These are phyloP conservation scores for Pocota personata DNA, from an alignment of 2,888 invertebrate species.

Conservation along the genomic window DNA sequence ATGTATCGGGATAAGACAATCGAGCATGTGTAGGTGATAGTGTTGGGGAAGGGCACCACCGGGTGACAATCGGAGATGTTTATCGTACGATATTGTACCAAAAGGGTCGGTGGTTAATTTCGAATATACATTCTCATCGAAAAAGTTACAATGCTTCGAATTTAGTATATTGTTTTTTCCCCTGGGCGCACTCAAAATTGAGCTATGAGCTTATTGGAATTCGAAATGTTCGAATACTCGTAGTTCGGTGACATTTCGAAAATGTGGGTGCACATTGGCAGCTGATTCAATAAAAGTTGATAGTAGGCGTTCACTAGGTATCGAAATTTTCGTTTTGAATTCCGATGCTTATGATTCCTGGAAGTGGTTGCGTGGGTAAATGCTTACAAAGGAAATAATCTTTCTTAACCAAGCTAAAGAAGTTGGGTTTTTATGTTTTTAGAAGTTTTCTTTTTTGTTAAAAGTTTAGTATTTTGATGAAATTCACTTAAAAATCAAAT, in stretches of 20 bases:
- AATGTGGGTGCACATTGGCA: conserved; percentile 23
- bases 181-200: background rate
- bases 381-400: background rate
- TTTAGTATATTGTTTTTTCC: conserved; percentile 19
- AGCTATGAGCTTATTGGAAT: conserved; percentile 6
- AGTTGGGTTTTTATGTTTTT: too few species aligned
- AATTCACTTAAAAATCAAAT: too few species aligned
- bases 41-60: conserved; percentile 29
- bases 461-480: background rate
- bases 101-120: background rate
- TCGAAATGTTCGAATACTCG: conserved; percentile 37
- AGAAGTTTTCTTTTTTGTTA: background rate
- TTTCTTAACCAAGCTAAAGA: background rate
- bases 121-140: conserved; percentile 23
- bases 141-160: conserved; percentile 28
- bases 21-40: conserved; percentile 54
- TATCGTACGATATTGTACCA: conserved; percentile 57
- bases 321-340: background rate
- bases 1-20: conserved; percentile 55
- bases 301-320: background rate
- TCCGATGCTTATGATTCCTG: background rate
- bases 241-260: conserved; percentile 42
- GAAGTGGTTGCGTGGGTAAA: background rate
- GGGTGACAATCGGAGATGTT: conserved; percentile 39
- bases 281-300: conserved; percentile 23